Conservation (phyloP, 2,888 invertebrate genomes). For the Ypsolopha scabrella region DNA sequence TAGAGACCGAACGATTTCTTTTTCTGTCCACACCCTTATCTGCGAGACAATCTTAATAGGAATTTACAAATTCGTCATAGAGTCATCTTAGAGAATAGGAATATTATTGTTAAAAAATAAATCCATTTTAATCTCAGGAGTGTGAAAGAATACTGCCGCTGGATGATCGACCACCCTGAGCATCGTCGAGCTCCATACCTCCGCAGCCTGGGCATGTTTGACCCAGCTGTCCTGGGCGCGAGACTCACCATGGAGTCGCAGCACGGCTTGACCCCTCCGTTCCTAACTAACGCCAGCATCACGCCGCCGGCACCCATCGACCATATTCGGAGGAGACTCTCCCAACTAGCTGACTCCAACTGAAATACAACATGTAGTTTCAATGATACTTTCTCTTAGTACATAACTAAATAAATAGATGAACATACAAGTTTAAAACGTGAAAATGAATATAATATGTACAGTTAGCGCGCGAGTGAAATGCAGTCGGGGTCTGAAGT, state of each 20-base stretch:
- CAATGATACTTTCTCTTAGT: background rate
- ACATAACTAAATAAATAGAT: too few relatives aligned
- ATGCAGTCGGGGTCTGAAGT: too few relatives aligned
- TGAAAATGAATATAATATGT: too few relatives aligned
- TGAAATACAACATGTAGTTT: constrained; percentile 3
- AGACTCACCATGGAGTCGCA: constrained; percentile 40
- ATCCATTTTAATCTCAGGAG: constrained; percentile 39
- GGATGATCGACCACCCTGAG: constrained; percentile 68
- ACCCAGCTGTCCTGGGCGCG: constrained; percentile 42
- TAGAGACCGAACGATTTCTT: too few relatives aligned
- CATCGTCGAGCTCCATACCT: constrained; percentile 65
- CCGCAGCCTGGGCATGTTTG: constrained; percentile 64
- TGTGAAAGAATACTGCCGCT: constrained; percentile 68
- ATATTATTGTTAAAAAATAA: background rate
- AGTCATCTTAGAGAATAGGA: too few relatives aligned
- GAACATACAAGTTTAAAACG: too few relatives aligned
- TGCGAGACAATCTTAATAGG: too few relatives aligned
- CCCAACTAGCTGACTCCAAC: constrained; percentile 33
- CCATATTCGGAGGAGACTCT: constrained; percentile 38
- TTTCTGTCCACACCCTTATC: too few relatives aligned
- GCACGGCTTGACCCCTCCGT: constrained; percentile 15
- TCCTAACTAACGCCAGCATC: constrained; percentile 4
- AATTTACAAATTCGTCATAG: too few relatives aligned
- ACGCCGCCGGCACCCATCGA: constrained; percentile 35
- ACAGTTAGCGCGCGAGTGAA: too few relatives aligned